A percentile compares a stretch with the other conserved stretches of the same genome.
These are phyloP conservation scores for Proisotoma minuta DNA, from an alignment of 2,888 invertebrate species.

Conservation along the genomic window DNA sequence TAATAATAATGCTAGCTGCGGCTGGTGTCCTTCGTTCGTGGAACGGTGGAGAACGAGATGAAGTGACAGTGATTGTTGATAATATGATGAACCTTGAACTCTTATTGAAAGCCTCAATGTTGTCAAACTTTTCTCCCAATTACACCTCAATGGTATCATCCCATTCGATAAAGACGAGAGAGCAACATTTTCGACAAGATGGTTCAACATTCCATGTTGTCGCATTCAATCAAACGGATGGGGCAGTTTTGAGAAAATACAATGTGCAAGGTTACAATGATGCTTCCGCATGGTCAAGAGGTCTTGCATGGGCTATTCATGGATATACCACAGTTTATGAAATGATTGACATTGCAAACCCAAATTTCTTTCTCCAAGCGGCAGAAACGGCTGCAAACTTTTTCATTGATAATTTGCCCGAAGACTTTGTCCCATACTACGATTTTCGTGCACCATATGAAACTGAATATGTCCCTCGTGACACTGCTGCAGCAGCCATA, in stretches of 20 bases:
- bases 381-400: conserved; percentile 36
- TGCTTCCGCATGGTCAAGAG: conserved; percentile 41
- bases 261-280: conserved; percentile 40
- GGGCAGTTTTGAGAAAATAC: conserved; percentile 33
- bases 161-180: conserved; percentile 37
- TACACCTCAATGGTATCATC: conserved; percentile 31
- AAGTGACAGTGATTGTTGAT: conserved; percentile 42
- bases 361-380: conserved; percentile 13
- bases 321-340: conserved; percentile 36
- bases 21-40: conserved; percentile 39
- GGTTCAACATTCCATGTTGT: conserved; percentile 39
- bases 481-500: conserved; percentile 41
- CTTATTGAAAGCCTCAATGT: conserved; percentile 29
- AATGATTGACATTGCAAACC: conserved; percentile 11
- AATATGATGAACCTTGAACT: conserved; percentile 47
- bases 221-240: conserved; percentile 32
- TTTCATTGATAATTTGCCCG: conserved; percentile 30
- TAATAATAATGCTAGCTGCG: conserved; percentile 16
- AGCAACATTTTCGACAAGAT: conserved; percentile 38
- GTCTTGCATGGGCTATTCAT: conserved; percentile 41
- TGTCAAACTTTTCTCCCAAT: conserved; percentile 25
- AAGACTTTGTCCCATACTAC: conserved; percentile 38
- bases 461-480: conserved; percentile 38
- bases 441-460: conserved; percentile 40
- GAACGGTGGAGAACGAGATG: conserved; percentile 34